Conservation (phyloP, 2,888 invertebrate genomes). For the Lepetodrilus schrolli region DNA sequence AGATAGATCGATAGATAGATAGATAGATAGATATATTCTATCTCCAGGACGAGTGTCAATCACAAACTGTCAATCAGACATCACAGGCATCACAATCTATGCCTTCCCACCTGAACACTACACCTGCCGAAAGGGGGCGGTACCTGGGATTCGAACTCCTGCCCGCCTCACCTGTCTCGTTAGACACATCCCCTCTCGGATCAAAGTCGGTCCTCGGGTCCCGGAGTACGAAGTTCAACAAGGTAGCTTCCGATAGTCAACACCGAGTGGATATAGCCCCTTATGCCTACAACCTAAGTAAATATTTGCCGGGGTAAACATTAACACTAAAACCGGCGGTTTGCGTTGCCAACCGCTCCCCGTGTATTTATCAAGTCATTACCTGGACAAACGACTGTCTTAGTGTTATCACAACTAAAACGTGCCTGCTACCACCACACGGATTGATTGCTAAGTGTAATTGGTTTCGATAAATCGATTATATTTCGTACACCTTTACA, state of each 20-base stretch:
- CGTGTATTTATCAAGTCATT: slow-evolving; percentile 32
- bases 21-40: too few relatives aligned
- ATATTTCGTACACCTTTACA: background rate
- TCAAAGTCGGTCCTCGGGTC: slow-evolving; percentile 12
- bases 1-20: too few relatives aligned
- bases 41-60: too few relatives aligned
- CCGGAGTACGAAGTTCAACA: slow-evolving; percentile 17
- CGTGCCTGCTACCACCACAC: background rate
- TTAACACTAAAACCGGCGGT: slow-evolving; percentile 5
- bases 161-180: slow-evolving; percentile 18
- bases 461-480: slow-evolving; percentile 29
- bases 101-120: background rate
- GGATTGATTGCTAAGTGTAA: slow-evolving; percentile 14
- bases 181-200: background rate
- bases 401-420: slow-evolving; percentile 4
- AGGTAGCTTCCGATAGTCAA: slow-evolving; percentile 14
- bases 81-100: too few relatives aligned
- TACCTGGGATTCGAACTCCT: background rate
- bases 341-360: slow-evolving; percentile 24
- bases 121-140: slow-evolving; percentile 6
- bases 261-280: slow-evolving; percentile 18
- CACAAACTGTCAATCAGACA: background rate
- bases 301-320: slow-evolving; percentile 29
- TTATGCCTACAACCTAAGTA: slow-evolving; percentile 14
- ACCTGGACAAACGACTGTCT: slow-evolving; percentile 18